Percentiles rank a stretch among this genome's conserved stretches.
These are phyloP conservation scores for Pipra filicauda DNA, from an alignment of 2,113 vertebrate genomes.

Conservation along the genomic window DNA sequence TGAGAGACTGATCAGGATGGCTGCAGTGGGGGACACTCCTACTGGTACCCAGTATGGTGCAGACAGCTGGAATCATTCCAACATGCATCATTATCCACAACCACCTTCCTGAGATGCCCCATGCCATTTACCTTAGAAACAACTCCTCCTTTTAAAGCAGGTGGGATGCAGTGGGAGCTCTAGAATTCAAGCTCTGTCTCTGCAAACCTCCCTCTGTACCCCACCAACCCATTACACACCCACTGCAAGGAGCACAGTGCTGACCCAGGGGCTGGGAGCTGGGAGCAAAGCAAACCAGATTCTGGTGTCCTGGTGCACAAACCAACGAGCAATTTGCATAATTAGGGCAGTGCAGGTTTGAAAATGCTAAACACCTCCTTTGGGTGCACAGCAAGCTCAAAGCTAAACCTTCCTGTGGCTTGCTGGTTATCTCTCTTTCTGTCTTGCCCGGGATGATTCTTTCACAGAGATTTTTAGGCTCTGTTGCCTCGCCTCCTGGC, in stretches of 20 bases:
- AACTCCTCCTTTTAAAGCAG: background rate
- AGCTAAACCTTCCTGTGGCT: background rate
- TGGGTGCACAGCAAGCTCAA: background rate
- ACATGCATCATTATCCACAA: background rate
- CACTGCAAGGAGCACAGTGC: background rate
- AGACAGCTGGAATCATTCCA: background rate
- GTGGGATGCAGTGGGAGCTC: background rate
- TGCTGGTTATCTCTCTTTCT: background rate
- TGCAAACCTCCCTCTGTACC: background rate
- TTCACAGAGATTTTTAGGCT: background rate
- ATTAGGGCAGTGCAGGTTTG: background rate
- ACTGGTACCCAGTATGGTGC: background rate
- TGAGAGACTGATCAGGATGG: background rate
- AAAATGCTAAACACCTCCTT: background rate
- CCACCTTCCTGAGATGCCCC: background rate
- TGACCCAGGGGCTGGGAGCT: background rate
- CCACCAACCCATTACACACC: fast-evolving
- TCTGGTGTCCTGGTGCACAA: background rate
- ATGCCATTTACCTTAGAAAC: background rate
- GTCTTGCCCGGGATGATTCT: background rate
- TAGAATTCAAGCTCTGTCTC: background rate
- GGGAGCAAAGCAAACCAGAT: background rate
- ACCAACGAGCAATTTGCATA: background rate
- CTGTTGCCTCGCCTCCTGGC: background rate
- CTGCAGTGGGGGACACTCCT: background rate